Base-by-base conservation (phyloP, 1,140 invertebrate genomes). In the Drosophila takahashii region DNA sequence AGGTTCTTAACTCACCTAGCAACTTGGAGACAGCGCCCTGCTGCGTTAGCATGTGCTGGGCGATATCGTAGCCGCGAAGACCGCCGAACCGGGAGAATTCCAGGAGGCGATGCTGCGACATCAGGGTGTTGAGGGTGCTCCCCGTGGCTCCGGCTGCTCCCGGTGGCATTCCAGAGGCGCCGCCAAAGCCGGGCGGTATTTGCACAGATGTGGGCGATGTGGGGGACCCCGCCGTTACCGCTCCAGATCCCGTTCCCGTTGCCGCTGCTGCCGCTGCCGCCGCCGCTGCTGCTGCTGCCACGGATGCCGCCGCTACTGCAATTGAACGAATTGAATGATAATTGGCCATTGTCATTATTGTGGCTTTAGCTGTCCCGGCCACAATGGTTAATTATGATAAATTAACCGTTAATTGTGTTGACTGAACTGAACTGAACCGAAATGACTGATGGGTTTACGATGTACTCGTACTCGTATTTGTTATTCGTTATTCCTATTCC, bases 21-120 rank as follows among this genome's bases (percentile, higher is more conserved):
- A 98, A 94, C 93, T 98, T 98, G 74, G 96, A 97, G 79, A 98
- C 97, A 92, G 97, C 97, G 64, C 97, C 97, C 93, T 98, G 97
- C 90, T 97, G 97, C 3, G 96, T 96, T 36, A 97, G 94, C 92
- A 98, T 95, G 92, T 98, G 97, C 59, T 97, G 95, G 15, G 96
- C 96, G 70, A 98, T 95, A 92, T 98, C 97, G 92, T 97, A 98
- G 65, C 97, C 97, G 60, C 97, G 92, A 39, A 97, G 93, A 8
- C 96, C 96, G 7, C 96, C 96, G 78, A 97, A 96, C 47, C 97
- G 94, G 15, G 96, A 97, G 53, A 98, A 93, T 90, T 98, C 96
- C 65, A 98, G 93, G 26, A 98, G 95, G 62, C 96, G 93, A 87
- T 96, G 95, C 77, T 96, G 95, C 2, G 95, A 95, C 62, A 96